Conservation (phyloP, 2,797 vertebrate species). For the Poeciliopsis paucimaculata region DNA sequence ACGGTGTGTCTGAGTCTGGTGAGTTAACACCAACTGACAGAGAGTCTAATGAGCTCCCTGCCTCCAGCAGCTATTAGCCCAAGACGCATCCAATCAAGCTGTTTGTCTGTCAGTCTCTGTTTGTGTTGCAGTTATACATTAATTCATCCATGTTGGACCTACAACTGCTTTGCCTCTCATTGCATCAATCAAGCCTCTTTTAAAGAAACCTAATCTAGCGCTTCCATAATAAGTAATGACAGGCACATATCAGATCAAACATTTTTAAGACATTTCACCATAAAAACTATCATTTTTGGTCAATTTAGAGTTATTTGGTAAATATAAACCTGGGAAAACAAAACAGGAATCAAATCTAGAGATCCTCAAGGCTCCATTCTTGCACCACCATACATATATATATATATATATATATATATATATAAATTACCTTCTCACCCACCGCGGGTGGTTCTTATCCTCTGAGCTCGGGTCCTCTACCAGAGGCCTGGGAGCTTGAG, state of each 20-base stretch:
- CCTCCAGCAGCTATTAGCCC: not conserved
- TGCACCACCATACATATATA: too few relatives aligned
- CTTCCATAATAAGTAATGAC: not conserved
- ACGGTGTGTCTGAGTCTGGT: not conserved
- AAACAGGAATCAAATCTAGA: not conserved
- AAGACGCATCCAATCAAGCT: slow-evolving; percentile 15
- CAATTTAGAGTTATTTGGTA: not conserved
- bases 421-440: too few relatives aligned
- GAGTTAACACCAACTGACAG: slow-evolving; percentile 1
- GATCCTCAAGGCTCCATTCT: too few relatives aligned
- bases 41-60: slow-evolving; percentile 20
- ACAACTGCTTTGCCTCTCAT: not conserved
- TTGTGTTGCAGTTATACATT: not conserved
- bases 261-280: not conserved
- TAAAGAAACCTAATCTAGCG: not conserved
- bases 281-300: not conserved
- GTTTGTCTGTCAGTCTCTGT: slow-evolving; percentile 15
- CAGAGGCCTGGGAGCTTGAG: too few relatives aligned
- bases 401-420: too few relatives aligned
- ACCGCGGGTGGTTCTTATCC: too few relatives aligned
- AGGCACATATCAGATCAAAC: not conserved
- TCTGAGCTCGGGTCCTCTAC: too few relatives aligned
- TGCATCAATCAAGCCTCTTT: not conserved
- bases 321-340: not conserved
- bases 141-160: not conserved